Conservation (phyloP, 2,888 invertebrate genomes). For the Schrankia costaestrigalis region DNA sequence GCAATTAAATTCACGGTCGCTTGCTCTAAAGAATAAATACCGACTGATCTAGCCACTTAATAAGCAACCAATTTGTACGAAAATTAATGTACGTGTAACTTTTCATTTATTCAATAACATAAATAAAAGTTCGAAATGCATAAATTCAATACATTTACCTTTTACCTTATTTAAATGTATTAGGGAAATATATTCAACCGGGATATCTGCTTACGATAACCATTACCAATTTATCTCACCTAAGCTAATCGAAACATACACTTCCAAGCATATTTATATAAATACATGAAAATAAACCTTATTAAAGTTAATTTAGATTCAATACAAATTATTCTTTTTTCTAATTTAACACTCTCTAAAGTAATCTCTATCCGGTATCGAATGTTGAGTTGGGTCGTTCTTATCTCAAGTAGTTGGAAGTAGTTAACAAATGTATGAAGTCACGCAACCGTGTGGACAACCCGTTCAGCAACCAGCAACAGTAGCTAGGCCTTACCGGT, state of each 20-base stretch:
- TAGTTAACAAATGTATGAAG: conserved; percentile 66
- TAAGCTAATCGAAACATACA: conserved; percentile 3
- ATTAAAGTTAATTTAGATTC: conserved; percentile 17
- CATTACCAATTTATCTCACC: conserved; percentile 10
- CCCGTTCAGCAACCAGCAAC: conserved; percentile 24
- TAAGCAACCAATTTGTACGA: too few relatives aligned
- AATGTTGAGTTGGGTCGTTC: background rate
- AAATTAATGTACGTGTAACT: too few relatives aligned
- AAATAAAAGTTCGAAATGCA: background rate
- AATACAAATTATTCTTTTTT: conserved; percentile 22
- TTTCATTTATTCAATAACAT: background rate
- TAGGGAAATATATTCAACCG: conserved; percentile 11
- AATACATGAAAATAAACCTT: conserved; percentile 21
- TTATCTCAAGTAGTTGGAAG: conserved; percentile 53
- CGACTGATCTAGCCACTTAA: too few relatives aligned
- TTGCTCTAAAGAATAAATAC: too few relatives aligned
- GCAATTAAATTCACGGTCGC: too few relatives aligned
- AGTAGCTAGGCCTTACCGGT: conserved; percentile 24
- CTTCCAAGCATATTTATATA: conserved; percentile 12
- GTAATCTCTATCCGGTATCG: conserved; percentile 20
- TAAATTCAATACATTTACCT: conserved; percentile 7
- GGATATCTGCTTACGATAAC: conserved; percentile 14
- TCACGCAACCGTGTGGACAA: conserved; percentile 59
- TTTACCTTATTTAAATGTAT: conserved; percentile 3
- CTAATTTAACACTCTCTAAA: conserved; percentile 19